Evolutionary conservation across 2,888 invertebrate species (phyloP).

Genomic region (Serripes groenlandicus): DNA sequence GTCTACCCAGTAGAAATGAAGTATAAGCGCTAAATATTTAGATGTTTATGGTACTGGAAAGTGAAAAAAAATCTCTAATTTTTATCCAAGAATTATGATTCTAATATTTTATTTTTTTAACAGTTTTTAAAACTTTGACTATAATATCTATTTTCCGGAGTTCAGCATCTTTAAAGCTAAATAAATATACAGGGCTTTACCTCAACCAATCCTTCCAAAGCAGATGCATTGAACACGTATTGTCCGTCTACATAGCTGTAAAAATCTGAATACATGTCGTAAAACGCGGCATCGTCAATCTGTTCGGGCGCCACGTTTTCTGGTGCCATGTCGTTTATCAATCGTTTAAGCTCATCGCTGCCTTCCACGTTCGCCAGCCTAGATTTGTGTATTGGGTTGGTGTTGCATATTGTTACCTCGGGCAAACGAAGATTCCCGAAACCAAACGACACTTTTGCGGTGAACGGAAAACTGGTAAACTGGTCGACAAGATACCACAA

Average conservation of each 20-base stretch:
- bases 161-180: too few relatives aligned
- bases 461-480: conserved; percentile 66
- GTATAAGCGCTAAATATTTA: too few relatives aligned
- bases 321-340: conserved; percentile 41
- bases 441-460: conserved; percentile 61
- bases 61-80: too few relatives aligned
- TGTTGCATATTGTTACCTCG: conserved; percentile 68
- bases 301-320: conserved; percentile 51
- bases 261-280: neutral
- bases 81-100: too few relatives aligned
- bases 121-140: too few relatives aligned
- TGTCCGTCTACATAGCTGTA: neutral
- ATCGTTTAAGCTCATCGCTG: conserved; percentile 30
- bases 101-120: too few relatives aligned
- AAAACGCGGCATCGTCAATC: conserved; percentile 26
- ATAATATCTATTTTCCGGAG: too few relatives aligned
- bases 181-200: too few relatives aligned
- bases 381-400: conserved; percentile 51
- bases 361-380: conserved; percentile 27
- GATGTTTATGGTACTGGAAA: too few relatives aligned
- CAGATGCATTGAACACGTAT: neutral
- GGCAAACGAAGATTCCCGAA: conserved; percentile 61
- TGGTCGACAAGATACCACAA: conserved; percentile 65
- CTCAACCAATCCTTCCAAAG: neutral
- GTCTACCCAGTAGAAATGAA: too few relatives aligned